phyloP scores from a whole-genome alignment of 2,888 invertebrate genomes.

The Chelonus formosanus region DNA sequence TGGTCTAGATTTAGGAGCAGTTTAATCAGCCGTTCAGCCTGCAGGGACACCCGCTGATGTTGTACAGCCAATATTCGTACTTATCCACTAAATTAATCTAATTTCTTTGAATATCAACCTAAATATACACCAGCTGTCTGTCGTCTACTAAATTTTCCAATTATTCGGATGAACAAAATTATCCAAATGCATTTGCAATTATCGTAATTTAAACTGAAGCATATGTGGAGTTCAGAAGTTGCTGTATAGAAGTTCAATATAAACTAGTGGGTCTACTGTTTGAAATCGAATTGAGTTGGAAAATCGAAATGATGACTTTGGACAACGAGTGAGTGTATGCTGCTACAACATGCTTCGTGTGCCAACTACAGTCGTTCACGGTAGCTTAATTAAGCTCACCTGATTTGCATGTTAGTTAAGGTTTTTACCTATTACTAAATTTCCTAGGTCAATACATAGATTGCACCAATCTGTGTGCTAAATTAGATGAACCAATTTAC shows the following conservation, averaged over 20 bases:
- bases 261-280: not conserved
- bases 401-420: slow-evolving; percentile 31
- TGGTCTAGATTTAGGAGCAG: slow-evolving; percentile 41
- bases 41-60: slow-evolving; percentile 5
- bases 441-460: slow-evolving; percentile 21
- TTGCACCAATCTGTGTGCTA: slow-evolving; percentile 21
- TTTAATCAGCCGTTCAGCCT: slow-evolving; percentile 41
- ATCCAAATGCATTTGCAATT: slow-evolving; percentile 12
- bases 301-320: slow-evolving; percentile 10
- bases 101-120: slow-evolving; percentile 4
- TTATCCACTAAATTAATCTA: slow-evolving; percentile 23
- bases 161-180: slow-evolving; percentile 27
- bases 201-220: not conserved
- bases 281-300: slow-evolving; percentile 14
- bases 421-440: slow-evolving; percentile 22
- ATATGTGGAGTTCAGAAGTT: slow-evolving; percentile 3
- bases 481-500: slow-evolving; percentile 18
- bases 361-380: slow-evolving; percentile 28
- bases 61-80: slow-evolving; percentile 8
- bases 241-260: not conserved
- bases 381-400: slow-evolving; percentile 28
- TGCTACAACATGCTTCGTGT: slow-evolving; percentile 21
- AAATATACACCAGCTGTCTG: slow-evolving; percentile 21
- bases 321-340: not conserved
- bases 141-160: slow-evolving; percentile 23